Percentiles rank a stretch among this genome's conserved stretches.
These are phyloP conservation scores for Drosophila biarmipes DNA, from an alignment of 1,140 invertebrate genomes.

Conservation along the genomic window DNA sequence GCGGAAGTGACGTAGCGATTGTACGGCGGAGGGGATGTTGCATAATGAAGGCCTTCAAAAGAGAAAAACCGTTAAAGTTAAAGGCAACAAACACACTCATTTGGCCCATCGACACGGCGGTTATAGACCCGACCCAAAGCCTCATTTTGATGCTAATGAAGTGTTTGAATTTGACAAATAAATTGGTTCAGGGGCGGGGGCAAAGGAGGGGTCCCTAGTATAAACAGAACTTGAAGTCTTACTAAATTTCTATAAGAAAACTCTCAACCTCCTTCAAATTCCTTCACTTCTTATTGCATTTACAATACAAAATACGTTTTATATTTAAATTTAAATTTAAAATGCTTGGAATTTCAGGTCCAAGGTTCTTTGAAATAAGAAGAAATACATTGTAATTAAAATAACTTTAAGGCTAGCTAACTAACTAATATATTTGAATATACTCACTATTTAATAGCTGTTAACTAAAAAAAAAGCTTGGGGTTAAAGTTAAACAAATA, in stretches of 20 bases:
- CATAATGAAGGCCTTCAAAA: slow-evolving; percentile 56
- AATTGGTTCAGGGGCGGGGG: background rate
- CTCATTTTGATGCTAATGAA: slow-evolving; percentile 35
- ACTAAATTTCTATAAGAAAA: background rate
- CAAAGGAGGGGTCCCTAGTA: background rate
- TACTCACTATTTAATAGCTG: too few species aligned
- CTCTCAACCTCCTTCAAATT: too few species aligned
- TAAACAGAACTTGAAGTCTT: background rate
- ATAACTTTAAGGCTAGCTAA: too few species aligned
- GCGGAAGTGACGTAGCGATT: slow-evolving; percentile 63
- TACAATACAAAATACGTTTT: too few species aligned
- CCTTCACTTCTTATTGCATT: too few species aligned
- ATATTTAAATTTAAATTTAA: too few species aligned
- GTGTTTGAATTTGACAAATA: slow-evolving; percentile 18
- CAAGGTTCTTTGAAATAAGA: too few species aligned
- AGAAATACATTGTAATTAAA: too few species aligned
- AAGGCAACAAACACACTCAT: slow-evolving; percentile 31
- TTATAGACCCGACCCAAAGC: slow-evolving; percentile 37
- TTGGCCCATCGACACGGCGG: slow-evolving; percentile 18
- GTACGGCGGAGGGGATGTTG: slow-evolving; percentile 44
- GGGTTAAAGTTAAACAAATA: too few species aligned
- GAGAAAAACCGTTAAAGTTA: slow-evolving; percentile 41
- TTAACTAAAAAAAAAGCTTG: too few species aligned
- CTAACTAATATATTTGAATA: too few species aligned
- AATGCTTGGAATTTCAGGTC: too few species aligned